Base-by-base conservation (phyloP, 2,888 invertebrate genomes). In the Scaptodrosophila latifasciaeformis region DNA sequence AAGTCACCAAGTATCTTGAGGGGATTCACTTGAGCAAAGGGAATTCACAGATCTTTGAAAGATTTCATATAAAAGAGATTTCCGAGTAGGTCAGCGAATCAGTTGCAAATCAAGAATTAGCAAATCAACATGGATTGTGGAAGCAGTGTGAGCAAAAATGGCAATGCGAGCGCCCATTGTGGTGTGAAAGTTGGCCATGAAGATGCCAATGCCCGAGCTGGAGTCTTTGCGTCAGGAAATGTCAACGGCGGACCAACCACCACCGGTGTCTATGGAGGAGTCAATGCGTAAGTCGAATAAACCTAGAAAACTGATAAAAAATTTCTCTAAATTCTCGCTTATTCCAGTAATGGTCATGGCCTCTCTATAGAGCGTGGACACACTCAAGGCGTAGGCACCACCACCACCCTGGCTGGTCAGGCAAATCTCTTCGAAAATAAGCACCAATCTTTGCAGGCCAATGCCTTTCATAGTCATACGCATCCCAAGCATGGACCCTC, bases 261-360 rank as follows among this genome's bases (percentile, higher is more conserved):
- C 2, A 81, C 68, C 2, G 83, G 83, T 9, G 65, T 70, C 1
- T 80, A 69, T 50, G 75, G 65, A 18, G 70, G 63, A 37, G 55
- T 74, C 0, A 84, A 81, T 53, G 65, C 67, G 82, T 83, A 70
- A 77, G 77, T 68, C 9, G 1, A 37, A 4, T 0, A 6, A n/a
- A 2, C 10, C 21, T 9, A 6, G 7, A 31, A 40, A 53, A 47
- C 10, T 30, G 29, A n/a, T 13, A 17, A 10, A 21, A 40, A 43
- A 12, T 31, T 42, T 29, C 13, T 24, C n/a, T 30, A 27, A 9
- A 21, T 18, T 24, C 27, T 42, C 31, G 3, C n/a, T 18, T 5
- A 2, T n/a, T n/a, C 39, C 21, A 85, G 84, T n/a, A 67, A 84
- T 52, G 76, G 77, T 0, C 77, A 81, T 51, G 64, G 75, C 0